A percentile compares a stretch with the other conserved stretches of the same genome.
phyloP scores from a whole-genome alignment of 2,888 invertebrate genomes.

The Meganola albula region DNA sequence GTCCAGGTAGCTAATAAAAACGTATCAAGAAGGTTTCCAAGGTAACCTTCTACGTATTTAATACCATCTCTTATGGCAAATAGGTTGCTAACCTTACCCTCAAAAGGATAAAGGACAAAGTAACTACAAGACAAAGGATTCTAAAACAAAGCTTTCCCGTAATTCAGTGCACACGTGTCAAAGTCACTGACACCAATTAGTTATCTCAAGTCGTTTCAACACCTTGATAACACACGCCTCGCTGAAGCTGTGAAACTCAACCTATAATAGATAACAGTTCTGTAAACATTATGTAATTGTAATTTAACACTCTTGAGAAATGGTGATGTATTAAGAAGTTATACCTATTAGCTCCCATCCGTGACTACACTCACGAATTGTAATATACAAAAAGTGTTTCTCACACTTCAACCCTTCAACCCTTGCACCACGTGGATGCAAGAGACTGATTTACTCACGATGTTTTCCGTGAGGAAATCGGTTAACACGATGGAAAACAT shows the following conservation, averaged over 20 bases:
- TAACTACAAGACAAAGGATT: conserved; percentile 1
- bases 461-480: too few relatives aligned
- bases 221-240: conserved; percentile 23
- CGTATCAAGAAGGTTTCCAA: too few relatives aligned
- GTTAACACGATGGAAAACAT: too few relatives aligned
- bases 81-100: too few relatives aligned
- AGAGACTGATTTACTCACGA: too few relatives aligned
- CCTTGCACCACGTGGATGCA: too few relatives aligned
- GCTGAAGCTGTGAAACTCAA: conserved; percentile 19
- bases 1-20: too few relatives aligned
- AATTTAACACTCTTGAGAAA: conserved; percentile 15
- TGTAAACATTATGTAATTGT: conserved; percentile 24
- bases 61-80: too few relatives aligned
- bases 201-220: conserved; percentile 26
- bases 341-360: conserved; percentile 4
- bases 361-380: conserved; percentile 2
- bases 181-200: conserved; percentile 30
- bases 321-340: not conserved
- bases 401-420: too few relatives aligned
- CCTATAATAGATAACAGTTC: conserved; percentile 15
- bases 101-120: too few relatives aligned
- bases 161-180: conserved; percentile 18
- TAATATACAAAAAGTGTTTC: too few relatives aligned
- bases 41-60: too few relatives aligned
- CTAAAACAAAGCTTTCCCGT: not conserved